phyloP scores from a whole-genome alignment of 2,113 vertebrate species.

The Paradisaea rubra region DNA sequence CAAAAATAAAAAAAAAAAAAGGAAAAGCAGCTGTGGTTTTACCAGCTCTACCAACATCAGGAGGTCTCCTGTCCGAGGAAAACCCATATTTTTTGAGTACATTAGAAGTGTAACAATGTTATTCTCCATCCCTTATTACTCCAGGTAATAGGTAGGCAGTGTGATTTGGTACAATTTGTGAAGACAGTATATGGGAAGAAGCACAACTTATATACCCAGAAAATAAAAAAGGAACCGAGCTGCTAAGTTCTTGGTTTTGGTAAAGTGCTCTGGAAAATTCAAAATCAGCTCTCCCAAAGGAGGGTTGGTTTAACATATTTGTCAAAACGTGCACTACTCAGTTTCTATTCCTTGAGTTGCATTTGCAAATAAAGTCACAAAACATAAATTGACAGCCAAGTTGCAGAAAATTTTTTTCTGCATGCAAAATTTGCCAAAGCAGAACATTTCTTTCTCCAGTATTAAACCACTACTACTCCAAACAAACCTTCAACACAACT shows the following conservation, averaged over 20 bases:
- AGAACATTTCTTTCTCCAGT: neutral
- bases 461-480: neutral
- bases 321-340: neutral
- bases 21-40: neutral
- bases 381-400: neutral
- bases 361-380: neutral
- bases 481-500: neutral
- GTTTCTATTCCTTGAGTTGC: neutral
- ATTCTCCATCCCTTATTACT: neutral
- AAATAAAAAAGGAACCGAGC: neutral
- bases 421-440: neutral
- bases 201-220: neutral
- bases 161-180: neutral
- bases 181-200: neutral
- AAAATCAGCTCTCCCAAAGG: neutral
- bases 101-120: neutral
- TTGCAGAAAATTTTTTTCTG: neutral
- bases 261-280: neutral
- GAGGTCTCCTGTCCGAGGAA: neutral
- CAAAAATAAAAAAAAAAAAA: neutral
- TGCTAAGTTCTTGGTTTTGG: neutral
- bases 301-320: neutral
- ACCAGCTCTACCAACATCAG: neutral
- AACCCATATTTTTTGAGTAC: neutral
- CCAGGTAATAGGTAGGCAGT: neutral